These are phyloP conservation scores for Oreochromis tanganicae DNA, from an alignment of 2,113 vertebrate genomes.

Conservation along the genomic window DNA sequence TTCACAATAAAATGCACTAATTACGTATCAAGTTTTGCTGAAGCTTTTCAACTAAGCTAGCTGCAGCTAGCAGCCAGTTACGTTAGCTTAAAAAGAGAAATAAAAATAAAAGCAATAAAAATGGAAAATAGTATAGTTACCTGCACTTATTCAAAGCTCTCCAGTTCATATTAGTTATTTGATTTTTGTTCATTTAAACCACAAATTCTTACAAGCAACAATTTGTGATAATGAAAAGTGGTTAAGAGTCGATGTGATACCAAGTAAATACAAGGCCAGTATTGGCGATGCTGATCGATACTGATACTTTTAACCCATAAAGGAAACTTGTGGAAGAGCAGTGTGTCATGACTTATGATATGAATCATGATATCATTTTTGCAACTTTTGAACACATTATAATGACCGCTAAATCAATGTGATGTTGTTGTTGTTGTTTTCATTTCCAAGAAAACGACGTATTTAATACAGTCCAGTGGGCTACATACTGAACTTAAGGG, in stretches of 20 bases:
- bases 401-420: not conserved
- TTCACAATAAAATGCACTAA: slow-evolving; percentile 44
- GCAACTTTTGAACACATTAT: not conserved
- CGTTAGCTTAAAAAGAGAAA: not conserved
- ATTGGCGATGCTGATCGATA: not conserved
- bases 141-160: not conserved
- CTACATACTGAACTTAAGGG: not conserved
- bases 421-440: not conserved
- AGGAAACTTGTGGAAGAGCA: not conserved
- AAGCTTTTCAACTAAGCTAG: not conserved
- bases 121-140: not conserved
- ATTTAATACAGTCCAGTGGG: not conserved
- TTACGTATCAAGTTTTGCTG: not conserved
- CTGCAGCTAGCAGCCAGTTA: not conserved
- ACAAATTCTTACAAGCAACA: not conserved
- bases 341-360: not conserved
- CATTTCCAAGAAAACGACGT: not conserved
- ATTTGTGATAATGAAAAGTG: not conserved
- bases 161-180: not conserved
- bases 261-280: not conserved
- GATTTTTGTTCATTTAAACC: not conserved
- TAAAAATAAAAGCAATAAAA: not conserved
- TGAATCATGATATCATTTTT: not conserved
- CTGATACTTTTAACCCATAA: not conserved
- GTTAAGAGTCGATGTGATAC: not conserved